Evolutionary conservation across 1,140 invertebrate species (phyloP), one percentile per base, ranked within the genome.

Genomic region (Delia radicum): DNA sequence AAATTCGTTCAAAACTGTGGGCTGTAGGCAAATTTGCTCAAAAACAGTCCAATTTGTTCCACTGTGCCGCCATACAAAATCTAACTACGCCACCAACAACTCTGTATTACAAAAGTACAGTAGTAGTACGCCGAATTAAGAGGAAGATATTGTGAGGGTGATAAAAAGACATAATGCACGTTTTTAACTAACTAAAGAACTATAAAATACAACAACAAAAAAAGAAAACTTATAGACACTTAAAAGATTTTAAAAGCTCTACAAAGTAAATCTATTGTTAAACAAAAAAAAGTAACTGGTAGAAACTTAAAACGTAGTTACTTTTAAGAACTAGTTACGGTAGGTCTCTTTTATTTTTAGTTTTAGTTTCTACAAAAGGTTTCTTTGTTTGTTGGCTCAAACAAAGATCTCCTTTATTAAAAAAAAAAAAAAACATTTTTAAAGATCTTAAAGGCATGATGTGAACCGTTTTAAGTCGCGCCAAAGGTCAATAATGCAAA

Each of bases 381-480:
- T 13, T 13, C 26, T 62, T 27, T 26, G 24, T 7, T 29, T 69
- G 65, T 37, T 69, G 15, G 1, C n/a, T 55, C n/a, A n/a, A 69
- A 65, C 26, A 33, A 69, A 28, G 65, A 65, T 28, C 28, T 69
- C 65, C 65, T 33, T 69, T 69, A 33, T 69, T 1, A 67, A 69
- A 33, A 69, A 69, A 33, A 33, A 24, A 37, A 15, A 69, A 69
- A 31, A 67, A 33, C 3, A 18, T 24, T 33, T 18, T 13, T 15
- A 28, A 67, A 67, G 63, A 67, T 67, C 63, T 67, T 33, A 24
- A 33, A 37, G 65, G 65, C 31, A 69, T 69, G 65, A 69, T 69
- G 65, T 69, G 65, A 69, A 69, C 65, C 65, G 65, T 69, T 69
- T 69, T 24, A 69, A 69, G 65, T 69, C 65, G 65, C 65, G 65